phyloP scores from a whole-genome alignment of 2,113 vertebrate species.

The Trogon melanurus region DNA sequence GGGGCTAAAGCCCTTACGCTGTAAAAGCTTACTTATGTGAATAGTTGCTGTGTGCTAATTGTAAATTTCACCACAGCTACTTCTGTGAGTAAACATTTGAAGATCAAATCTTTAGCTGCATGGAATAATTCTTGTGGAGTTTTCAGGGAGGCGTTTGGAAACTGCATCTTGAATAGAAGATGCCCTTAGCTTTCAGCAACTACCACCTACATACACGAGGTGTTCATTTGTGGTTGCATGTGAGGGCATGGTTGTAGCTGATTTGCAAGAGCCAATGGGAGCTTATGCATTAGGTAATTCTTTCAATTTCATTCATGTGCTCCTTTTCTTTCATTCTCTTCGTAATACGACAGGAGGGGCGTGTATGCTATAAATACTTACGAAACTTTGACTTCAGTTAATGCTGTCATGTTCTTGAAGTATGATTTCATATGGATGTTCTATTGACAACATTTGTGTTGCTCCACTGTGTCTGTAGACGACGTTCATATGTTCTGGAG shows the following conservation, averaged over 20 bases:
- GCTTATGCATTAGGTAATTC: constrained; percentile 3
- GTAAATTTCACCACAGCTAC: constrained; percentile 2
- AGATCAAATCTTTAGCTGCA: not conserved
- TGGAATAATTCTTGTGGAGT: not conserved
- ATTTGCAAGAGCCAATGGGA: constrained; percentile 6
- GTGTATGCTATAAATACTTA: not conserved
- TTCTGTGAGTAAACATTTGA: constrained; percentile 24
- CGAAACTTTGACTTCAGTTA: constrained; percentile 3
- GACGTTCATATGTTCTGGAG: not conserved
- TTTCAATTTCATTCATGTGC: constrained; percentile 17
- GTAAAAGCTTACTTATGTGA: constrained; percentile 8
- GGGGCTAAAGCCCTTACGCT: not conserved
- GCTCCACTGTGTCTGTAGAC: not conserved
- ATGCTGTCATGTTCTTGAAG: not conserved
- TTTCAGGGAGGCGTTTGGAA: not conserved
- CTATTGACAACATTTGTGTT: not conserved
- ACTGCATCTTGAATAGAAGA: not conserved
- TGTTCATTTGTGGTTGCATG: constrained; percentile 1
- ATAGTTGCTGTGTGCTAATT: not conserved
- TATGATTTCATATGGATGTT: not conserved
- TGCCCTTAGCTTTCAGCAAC: constrained; percentile 36
- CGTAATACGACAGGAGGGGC: not conserved
- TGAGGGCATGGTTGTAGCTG: constrained; percentile 22
- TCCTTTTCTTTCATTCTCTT: constrained; percentile 20
- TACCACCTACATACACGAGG: constrained; percentile 29